These are phyloP conservation scores for Dasyornis broadbenti DNA, from an alignment of 2,113 vertebrate genomes.

Conservation along the genomic window DNA sequence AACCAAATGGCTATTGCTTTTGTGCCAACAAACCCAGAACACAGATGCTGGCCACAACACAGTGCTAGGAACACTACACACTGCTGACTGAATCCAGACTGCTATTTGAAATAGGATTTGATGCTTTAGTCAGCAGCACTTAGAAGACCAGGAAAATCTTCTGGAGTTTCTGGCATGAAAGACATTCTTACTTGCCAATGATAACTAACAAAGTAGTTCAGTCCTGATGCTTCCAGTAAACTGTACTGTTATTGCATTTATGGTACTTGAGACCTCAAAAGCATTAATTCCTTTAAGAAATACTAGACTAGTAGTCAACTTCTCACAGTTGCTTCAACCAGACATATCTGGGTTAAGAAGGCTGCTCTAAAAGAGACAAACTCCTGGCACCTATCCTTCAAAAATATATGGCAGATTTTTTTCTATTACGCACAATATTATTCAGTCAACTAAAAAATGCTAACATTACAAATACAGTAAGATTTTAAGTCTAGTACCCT, in stretches of 20 bases:
- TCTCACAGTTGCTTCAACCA: not conserved
- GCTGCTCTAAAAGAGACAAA: not conserved
- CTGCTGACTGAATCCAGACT: not conserved
- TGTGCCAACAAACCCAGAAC: not conserved
- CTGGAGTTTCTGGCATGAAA: not conserved
- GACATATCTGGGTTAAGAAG: not conserved
- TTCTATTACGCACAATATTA: not conserved
- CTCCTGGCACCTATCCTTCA: not conserved
- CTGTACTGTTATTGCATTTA: not conserved
- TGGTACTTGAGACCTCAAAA: not conserved
- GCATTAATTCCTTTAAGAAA: not conserved
- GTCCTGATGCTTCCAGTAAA: not conserved
- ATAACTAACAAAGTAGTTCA: not conserved
- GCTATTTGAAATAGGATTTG: not conserved
- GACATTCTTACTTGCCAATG: not conserved
- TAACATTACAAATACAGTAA: not conserved
- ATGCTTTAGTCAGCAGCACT: not conserved
- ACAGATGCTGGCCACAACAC: not conserved
- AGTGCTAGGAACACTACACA: not conserved
- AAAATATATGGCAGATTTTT: rapidly evolving
- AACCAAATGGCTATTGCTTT: not conserved
- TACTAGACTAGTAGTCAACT: not conserved
- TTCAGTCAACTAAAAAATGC: not conserved
- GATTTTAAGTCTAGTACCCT: not conserved
- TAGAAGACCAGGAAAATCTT: not conserved